Conservation (phyloP, 2,888 invertebrate species). For the Hoplodrina ambigua region DNA sequence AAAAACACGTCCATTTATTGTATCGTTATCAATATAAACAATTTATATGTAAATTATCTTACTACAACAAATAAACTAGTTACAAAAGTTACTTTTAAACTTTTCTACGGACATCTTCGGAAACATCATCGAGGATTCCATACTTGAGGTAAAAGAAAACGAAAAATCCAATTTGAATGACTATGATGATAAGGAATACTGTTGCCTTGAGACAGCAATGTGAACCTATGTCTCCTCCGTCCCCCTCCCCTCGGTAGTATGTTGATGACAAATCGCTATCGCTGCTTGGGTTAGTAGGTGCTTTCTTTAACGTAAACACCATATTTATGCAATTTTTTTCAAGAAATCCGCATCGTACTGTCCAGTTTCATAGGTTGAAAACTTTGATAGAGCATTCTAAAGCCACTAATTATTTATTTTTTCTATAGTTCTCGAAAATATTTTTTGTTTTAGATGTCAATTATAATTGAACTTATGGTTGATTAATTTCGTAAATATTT, state of each 20-base stretch:
- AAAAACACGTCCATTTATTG: constrained; percentile 7
- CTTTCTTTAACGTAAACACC: constrained; percentile 70
- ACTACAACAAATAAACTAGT: constrained; percentile 10
- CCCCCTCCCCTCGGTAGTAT: neutral
- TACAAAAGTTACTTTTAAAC: neutral
- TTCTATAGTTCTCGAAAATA: neutral
- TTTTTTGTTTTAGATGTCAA: neutral
- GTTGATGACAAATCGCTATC: neutral
- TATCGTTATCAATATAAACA: constrained; percentile 14
- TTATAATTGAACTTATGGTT: constrained; percentile 2
- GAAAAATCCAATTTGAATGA: constrained; percentile 71
- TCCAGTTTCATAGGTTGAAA: constrained; percentile 24
- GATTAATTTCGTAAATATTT: constrained; percentile 9
- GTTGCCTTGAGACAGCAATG: constrained; percentile 72
- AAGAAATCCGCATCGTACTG: constrained; percentile 1
- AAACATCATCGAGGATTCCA: neutral
- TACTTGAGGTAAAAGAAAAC: constrained; percentile 64
- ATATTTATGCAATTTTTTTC: constrained; percentile 39
- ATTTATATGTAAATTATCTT: constrained; percentile 23
- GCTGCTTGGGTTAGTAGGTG: constrained; percentile 53
- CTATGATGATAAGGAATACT: constrained; percentile 66
- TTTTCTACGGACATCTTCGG: too few relatives aligned
- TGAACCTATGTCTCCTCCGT: constrained; percentile 49
- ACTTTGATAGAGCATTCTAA: constrained; percentile 37
- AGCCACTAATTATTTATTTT: neutral